Percentiles rank a stretch among this genome's conserved stretches.
phyloP scores from a whole-genome alignment of 2,797 vertebrate genomes.

The Diplodus puntazzo region DNA sequence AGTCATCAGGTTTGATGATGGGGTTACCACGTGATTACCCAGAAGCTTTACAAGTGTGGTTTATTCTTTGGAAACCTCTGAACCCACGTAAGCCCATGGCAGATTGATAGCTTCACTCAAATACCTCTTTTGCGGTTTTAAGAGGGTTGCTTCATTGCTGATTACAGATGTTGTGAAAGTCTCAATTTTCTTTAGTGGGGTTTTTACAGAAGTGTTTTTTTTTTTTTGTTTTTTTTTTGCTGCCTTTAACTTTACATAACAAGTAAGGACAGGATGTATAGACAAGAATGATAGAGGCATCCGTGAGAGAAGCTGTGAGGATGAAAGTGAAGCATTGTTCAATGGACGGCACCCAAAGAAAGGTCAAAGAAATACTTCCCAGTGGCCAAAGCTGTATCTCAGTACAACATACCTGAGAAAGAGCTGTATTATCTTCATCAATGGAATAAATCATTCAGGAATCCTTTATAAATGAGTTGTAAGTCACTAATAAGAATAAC shows the following conservation, averaged over 20 bases:
- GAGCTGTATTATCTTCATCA: no score
- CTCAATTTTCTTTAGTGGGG: neutral
- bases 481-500: no score
- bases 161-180: constrained; percentile 45
- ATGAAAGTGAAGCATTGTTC: neutral
- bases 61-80: constrained; percentile 7
- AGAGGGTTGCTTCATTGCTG: constrained; percentile 15
- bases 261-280: neutral
- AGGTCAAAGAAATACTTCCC: no score
- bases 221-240: constrained; percentile 3
- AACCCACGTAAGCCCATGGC: constrained; percentile 3
- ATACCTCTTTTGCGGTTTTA: neutral
- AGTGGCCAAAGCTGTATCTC: no score
- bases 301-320: no score
- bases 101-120: constrained; percentile 15
- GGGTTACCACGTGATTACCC: constrained; percentile 21
- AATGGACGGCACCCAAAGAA: neutral
- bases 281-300: neutral
- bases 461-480: no score
- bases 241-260: neutral
- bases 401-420: no score
- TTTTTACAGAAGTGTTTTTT: constrained; percentile 3
- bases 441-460: no score
- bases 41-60: neutral
- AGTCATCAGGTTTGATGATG: neutral